Conservation (phyloP, 2,888 invertebrate genomes). For the Ligdia adustata region DNA sequence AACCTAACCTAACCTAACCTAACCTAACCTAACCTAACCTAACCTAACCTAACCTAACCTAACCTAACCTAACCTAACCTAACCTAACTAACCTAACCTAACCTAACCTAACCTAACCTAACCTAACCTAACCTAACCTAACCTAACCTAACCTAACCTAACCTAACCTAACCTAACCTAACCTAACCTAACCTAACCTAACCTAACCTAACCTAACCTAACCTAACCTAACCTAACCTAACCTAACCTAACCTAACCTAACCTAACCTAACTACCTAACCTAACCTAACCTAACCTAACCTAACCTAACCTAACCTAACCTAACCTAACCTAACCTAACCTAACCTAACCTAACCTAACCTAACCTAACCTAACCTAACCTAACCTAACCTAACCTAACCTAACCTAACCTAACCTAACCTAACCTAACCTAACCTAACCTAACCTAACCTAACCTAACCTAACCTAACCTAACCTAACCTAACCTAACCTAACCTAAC, state of each 20-base stretch:
- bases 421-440: conserved; percentile 22
- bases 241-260: conserved; percentile 13
- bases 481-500: conserved; percentile 18
- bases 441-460: conserved; percentile 22
- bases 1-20: conserved; percentile 13
- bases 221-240: conserved; percentile 13
- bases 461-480: conserved; percentile 17
- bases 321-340: conserved; percentile 20
- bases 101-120: conserved; percentile 13
- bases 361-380: conserved; percentile 21
- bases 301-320: conserved; percentile 14
- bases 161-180: conserved; percentile 13
- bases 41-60: conserved; percentile 13
- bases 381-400: conserved; percentile 23
- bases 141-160: conserved; percentile 13
- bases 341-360: conserved; percentile 18
- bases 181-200: conserved; percentile 13
- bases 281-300: conserved; percentile 13
- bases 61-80: conserved; percentile 13
- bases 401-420: conserved; percentile 23
- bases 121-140: conserved; percentile 13
- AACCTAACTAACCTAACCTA: conserved; percentile 13
- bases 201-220: conserved; percentile 13
- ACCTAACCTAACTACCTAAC: conserved; percentile 13
- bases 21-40: conserved; percentile 13